Evolutionary conservation across 2,113 vertebrate genomes (phyloP).

Genomic region (Terrapene triunguis): DNA sequence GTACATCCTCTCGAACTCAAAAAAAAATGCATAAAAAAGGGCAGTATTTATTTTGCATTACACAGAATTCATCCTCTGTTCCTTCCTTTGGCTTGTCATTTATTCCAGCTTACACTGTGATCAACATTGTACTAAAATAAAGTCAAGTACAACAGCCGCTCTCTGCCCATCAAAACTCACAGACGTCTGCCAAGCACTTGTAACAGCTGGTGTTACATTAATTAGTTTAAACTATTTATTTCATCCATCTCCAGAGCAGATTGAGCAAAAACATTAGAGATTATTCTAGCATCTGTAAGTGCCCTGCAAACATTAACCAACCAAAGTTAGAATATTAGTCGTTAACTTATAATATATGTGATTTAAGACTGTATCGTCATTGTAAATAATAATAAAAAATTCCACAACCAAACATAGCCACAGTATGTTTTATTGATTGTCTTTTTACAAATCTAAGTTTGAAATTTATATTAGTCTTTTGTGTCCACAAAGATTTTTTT

Average conservation of each 20-base stretch:
- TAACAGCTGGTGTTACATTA: slow-evolving; percentile 99
- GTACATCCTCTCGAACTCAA: slow-evolving; percentile 2
- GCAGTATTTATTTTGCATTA: slow-evolving; percentile 77
- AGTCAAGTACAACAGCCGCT: slow-evolving; percentile 92
- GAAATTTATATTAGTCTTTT: slow-evolving; percentile 74
- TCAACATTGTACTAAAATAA: slow-evolving; percentile 98
- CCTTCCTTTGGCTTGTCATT: slow-evolving; percentile 92
- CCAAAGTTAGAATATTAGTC: slow-evolving; percentile 94
- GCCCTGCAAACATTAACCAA: slow-evolving; percentile 97
- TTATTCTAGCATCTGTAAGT: slow-evolving; percentile 99
- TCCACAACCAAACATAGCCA: not conserved
- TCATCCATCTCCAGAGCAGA: slow-evolving; percentile 99
- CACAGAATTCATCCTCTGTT: slow-evolving; percentile 79
- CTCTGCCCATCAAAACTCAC: slow-evolving; percentile 98
- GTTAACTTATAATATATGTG: slow-evolving; percentile 85
- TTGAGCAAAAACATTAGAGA: slow-evolving; percentile 99
- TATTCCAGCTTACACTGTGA: slow-evolving; percentile 96
- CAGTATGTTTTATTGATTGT: slow-evolving; percentile 53
- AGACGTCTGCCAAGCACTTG: slow-evolving; percentile 99
- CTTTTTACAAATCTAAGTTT: slow-evolving; percentile 58
- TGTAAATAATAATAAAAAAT: slow-evolving; percentile 47
- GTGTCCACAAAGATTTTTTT: slow-evolving; percentile 73
- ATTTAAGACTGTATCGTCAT: slow-evolving; percentile 76
- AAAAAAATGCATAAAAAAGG: slow-evolving; percentile 68
- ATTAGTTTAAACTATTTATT: slow-evolving; percentile 99